Evolutionary conservation across 2,113 vertebrate species (phyloP).

Genomic region (Cyphomyrus discorhynchus): DNA sequence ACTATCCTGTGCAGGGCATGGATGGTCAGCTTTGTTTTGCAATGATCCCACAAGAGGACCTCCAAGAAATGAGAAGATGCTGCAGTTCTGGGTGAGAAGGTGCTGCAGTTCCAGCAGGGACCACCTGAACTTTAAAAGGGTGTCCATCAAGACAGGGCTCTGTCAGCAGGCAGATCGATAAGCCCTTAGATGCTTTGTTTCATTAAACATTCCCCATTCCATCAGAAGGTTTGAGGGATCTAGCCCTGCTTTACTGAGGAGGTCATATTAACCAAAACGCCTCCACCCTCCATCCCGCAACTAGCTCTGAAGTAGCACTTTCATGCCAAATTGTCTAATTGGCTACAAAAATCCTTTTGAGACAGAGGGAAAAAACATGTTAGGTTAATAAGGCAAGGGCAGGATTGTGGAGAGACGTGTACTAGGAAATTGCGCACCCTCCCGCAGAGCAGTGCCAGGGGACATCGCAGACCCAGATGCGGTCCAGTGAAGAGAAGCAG

Average conservation of each 20-base stretch:
- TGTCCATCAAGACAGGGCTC: not conserved
- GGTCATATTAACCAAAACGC: slow-evolving; percentile 21
- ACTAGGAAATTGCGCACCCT: slow-evolving; percentile 9
- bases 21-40: not conserved
- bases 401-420: not conserved
- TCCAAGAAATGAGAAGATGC: not conserved
- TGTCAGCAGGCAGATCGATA: not conserved
- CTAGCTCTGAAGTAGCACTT: slow-evolving; percentile 18
- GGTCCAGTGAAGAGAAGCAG: not conserved
- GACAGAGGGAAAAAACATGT: slow-evolving; percentile 24
- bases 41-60: not conserved
- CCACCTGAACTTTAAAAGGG: not conserved
- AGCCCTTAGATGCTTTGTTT: slow-evolving; percentile 25
- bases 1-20: not conserved
- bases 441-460: not conserved
- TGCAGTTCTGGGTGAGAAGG: not conserved
- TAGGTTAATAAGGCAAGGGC: slow-evolving; percentile 25
- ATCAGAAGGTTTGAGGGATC: slow-evolving; percentile 31
- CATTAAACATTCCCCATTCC: slow-evolving; percentile 33
- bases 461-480: not conserved
- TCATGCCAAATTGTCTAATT: slow-evolving; percentile 27
- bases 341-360: slow-evolving; percentile 28
- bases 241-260: slow-evolving; percentile 26
- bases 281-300: not conserved
- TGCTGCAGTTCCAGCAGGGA: not conserved